These are phyloP conservation scores for Caenorhabditis sp. DNA, from an alignment of 2,888 invertebrate genomes.

Conservation along the genomic window DNA sequence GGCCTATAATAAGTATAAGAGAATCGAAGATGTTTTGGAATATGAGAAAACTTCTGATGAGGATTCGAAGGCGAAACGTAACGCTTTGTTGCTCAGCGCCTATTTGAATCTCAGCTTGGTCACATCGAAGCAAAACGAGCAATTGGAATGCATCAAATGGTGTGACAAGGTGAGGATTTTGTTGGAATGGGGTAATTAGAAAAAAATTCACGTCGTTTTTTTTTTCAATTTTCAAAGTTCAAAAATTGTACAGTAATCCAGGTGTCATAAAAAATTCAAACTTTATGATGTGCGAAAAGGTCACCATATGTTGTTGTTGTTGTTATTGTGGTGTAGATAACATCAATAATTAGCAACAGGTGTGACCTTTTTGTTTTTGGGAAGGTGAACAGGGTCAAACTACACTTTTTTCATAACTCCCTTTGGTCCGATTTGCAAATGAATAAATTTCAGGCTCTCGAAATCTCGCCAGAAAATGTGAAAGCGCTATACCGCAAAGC, in stretches of 20 bases:
- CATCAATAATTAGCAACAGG: no score
- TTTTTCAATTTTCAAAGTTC: slow-evolving; percentile 72
- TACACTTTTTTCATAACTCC: no score
- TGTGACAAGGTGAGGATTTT: slow-evolving; percentile 79
- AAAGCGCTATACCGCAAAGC: slow-evolving; percentile 84
- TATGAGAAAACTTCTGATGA: slow-evolving; percentile 58
- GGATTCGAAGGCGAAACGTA: slow-evolving; percentile 51
- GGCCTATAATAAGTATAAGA: slow-evolving; percentile 87
- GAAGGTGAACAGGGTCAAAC: no score
- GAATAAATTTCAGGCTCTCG: slow-evolving; percentile 73
- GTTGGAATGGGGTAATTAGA: no score
- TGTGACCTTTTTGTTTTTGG: no score
- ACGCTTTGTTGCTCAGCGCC: slow-evolving; percentile 56
- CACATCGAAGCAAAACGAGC: slow-evolving; percentile 70
- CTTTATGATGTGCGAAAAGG: no score
- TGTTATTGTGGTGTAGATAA: no score
- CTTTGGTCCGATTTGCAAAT: no score
- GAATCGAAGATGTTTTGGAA: slow-evolving; percentile 79
- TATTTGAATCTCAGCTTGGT: slow-evolving; percentile 61
- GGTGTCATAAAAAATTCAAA: no score
- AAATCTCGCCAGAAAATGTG: slow-evolving; percentile 80
- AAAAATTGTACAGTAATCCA: no score
- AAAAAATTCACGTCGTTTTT: no score
- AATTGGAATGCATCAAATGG: slow-evolving; percentile 74
- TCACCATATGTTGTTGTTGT: no score